These are phyloP conservation scores for Pollenia labialis DNA, from an alignment of 2,888 invertebrate genomes.

Conservation along the genomic window DNA sequence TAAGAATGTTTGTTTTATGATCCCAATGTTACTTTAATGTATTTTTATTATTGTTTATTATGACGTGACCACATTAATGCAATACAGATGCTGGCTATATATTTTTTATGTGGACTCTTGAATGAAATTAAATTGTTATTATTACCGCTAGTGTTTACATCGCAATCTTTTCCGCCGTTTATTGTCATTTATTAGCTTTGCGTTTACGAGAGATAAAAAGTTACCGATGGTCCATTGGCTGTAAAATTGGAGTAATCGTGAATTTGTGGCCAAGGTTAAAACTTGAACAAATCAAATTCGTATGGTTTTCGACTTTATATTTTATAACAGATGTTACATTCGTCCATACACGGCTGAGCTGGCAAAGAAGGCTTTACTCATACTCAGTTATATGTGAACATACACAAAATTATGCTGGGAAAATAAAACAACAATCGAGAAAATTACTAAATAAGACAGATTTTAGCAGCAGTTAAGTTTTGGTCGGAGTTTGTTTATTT, in stretches of 20 bases:
- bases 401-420: slow-evolving; percentile 27
- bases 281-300: slow-evolving; percentile 57
- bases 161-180: not conserved
- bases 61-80: slow-evolving; percentile 55
- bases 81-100: not conserved
- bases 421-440: slow-evolving; percentile 64
- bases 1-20: slow-evolving; percentile 10
- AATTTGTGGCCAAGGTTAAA: slow-evolving; percentile 18
- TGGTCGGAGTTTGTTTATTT: slow-evolving; percentile 29
- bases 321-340: slow-evolving; percentile 32
- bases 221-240: slow-evolving; percentile 56
- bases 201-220: slow-evolving; percentile 56
- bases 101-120: not conserved
- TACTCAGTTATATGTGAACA: not conserved
- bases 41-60: slow-evolving; percentile 65
- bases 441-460: slow-evolving; percentile 54
- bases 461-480: slow-evolving; percentile 8
- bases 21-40: slow-evolving; percentile 53
- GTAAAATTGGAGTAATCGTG: slow-evolving; percentile 48
- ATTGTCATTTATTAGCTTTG: not conserved
- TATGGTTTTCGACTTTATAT: slow-evolving; percentile 33
- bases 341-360: not conserved
- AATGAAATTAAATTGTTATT: slow-evolving; percentile 8
- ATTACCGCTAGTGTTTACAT: slow-evolving; percentile 15
- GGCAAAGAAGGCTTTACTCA: not conserved